A percentile compares a stretch with the other conserved stretches of the same genome.
phyloP scores from a whole-genome alignment of 2,113 vertebrate species.

The Acanthisitta chloris region DNA sequence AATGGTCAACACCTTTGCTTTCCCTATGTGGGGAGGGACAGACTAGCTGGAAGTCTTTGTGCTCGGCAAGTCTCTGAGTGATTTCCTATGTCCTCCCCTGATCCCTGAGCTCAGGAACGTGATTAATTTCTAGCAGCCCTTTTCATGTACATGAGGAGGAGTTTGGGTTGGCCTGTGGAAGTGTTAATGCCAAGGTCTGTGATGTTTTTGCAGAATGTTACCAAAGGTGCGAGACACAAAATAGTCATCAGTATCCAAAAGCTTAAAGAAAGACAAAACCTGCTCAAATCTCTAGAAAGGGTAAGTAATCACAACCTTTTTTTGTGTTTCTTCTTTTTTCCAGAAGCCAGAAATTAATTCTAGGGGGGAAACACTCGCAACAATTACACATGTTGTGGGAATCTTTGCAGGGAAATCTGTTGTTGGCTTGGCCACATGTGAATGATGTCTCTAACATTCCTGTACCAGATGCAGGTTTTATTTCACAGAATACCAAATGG shows the following conservation, averaged over 20 bases:
- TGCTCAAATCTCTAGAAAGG: constrained; percentile 95
- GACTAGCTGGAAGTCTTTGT: neutral
- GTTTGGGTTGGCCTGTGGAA: neutral
- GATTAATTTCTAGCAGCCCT: neutral
- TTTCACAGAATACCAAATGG: neutral
- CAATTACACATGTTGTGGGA: fast-evolving
- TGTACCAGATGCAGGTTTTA: neutral
- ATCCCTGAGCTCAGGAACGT: neutral
- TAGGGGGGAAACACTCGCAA: neutral
- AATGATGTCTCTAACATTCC: neutral
- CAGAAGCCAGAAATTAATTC: neutral
- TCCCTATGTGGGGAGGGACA: neutral
- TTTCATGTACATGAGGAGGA: neutral
- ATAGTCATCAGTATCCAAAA: constrained; percentile 99
- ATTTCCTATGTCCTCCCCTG: neutral
- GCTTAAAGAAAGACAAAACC: constrained; percentile 93
- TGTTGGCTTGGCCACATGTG: neutral
- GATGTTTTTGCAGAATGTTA: constrained; percentile 86
- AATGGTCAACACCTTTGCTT: neutral
- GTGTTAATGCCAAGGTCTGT: neutral
- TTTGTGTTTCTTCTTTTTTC: neutral
- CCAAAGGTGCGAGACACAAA: constrained; percentile 98
- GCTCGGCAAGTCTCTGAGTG: neutral
- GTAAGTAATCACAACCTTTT: constrained; percentile 70
- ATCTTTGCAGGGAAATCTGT: neutral